Evolutionary conservation across 92 coral and sea anemone species (phyloP), one percentile per base, ranked within the genome.

Genomic region (Paramuricea clavata): DNA sequence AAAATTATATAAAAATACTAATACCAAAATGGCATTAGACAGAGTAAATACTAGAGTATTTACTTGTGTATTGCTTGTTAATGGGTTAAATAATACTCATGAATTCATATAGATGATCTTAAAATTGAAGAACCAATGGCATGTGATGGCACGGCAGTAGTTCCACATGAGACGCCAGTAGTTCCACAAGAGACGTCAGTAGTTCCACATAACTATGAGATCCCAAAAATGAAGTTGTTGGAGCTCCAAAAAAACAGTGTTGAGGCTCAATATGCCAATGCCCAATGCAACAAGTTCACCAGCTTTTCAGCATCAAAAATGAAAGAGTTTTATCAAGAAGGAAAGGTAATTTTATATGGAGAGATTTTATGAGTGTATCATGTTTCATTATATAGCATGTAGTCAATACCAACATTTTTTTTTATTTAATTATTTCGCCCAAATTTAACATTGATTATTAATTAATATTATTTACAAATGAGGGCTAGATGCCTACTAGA

Each of bases 191-290:
- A 19, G n/a, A n/a, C n/a, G n/a, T n/a, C n/a, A n/a, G n/a, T n/a
- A n/a, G n/a, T n/a, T n/a, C n/a, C n/a, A n/a, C n/a, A n/a, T n/a
- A n/a, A n/a, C n/a, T 15, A 68, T 15, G 41, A 68, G 27, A 68
- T 68, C 41, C 74, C 36, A 31, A 68, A 68, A 27, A 22, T 27
- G 6, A 5, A 15, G 41, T 30, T 68, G 7, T 17, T 25, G 19
- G 41, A 68, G 23, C 74, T 68, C 12, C 74, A 68, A 35, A 68
- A 68, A 68, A 68, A 1, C 27, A 68, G 10, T 31, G 11, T 68
- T 11, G 74, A 68, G 19, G 74, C 41, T 13, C 74, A 68, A 31
- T 68, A 68, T 68, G 74, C 74, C 19, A 5, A 68, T 68, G 74
- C 44, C 36, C 74, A 68, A 21, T 27, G 6, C 0, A 68, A 68